Base-by-base conservation (phyloP, 2,888 invertebrate genomes). In the Ormyrus labotus region DNA sequence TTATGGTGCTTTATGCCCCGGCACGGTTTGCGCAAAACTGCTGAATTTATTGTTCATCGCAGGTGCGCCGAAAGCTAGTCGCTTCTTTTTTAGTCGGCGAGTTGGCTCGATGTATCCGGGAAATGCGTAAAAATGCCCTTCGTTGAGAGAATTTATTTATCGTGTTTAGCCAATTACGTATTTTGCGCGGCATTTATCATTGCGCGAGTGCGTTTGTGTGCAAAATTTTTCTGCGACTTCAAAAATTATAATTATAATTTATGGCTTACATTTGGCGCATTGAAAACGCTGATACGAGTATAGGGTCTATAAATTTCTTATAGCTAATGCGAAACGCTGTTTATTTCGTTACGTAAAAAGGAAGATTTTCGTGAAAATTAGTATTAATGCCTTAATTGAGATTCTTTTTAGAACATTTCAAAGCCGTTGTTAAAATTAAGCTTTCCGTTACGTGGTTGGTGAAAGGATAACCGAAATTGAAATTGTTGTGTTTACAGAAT, bases 31-130 rank as follows among this genome's bases (percentile, higher is more conserved):
- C 65, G 57, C 57, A 55, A 61, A 78, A 68, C 48, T 55, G 55
- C 10, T 50, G 51, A 58, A 78, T 78, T 72, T 78, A 73, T 78
- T 61, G 72, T 78, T 65, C 55, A 68, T 67, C 53, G 78, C 72
- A 78, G 72, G 78, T 72, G 72, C 48, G 53, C 51, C 10, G 53
- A n/a, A 60, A 60, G 11, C 58, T 47, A 50, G 34, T 13, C 13
- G 2, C 34, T 34, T 34, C 48, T 72, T 72, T 72, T 71, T 67
- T 71, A 65, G 47, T 67, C 57, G 8, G 34, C 57, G 67, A 78
- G 65, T 78, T 47, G 67, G 50, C 34, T 13, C 65, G 45, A 47
- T 60, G 65, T 63, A 9, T 6, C 11, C 10, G 34, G 34, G 19
- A 60, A 53, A 61, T 75, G 60, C 60, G 10, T 19, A 68, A 75